Percentiles rank a stretch among this genome's conserved stretches.
phyloP scores from a whole-genome alignment of 2,113 vertebrate genomes.

The Hippocampus comes region DNA sequence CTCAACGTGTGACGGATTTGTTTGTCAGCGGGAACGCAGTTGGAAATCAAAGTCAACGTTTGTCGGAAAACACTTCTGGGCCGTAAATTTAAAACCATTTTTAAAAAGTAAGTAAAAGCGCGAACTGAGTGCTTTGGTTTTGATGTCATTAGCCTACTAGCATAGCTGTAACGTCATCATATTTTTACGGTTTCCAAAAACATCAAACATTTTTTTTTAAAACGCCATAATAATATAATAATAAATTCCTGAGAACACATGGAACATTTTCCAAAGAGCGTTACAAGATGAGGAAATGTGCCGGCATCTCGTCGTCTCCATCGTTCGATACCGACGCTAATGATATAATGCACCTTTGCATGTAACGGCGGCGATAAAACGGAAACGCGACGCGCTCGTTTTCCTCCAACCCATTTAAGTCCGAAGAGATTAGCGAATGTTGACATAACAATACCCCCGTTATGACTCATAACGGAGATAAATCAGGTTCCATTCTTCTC shows the following conservation, averaged over 20 bases:
- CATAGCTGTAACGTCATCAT: background rate
- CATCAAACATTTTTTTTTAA: no score
- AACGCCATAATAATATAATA: no score
- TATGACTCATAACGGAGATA: conserved; percentile 30
- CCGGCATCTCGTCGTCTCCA: conserved; percentile 38
- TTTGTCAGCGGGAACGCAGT: no score
- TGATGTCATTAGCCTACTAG: background rate
- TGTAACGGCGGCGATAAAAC: conserved; percentile 50
- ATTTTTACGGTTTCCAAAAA: background rate
- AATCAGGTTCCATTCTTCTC: conserved; percentile 18
- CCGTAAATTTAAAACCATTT: no score
- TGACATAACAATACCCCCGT: conserved; percentile 29
- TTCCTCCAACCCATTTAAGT: conserved; percentile 43
- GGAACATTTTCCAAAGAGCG: conserved; percentile 51
- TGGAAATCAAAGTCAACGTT: no score
- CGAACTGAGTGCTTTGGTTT: no score
- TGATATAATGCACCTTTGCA: conserved; percentile 54
- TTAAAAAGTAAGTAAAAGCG: no score
- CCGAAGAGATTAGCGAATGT: conserved; percentile 21
- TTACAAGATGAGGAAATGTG: conserved; percentile 47
- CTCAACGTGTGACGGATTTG: no score
- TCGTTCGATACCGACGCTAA: conserved; percentile 52
- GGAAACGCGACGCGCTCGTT: conserved; percentile 41
- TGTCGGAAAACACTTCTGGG: no score
- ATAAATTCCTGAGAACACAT: conserved; percentile 55